Conservation (phyloP, 1,140 invertebrate species). For the Drosophila novamexicana region DNA sequence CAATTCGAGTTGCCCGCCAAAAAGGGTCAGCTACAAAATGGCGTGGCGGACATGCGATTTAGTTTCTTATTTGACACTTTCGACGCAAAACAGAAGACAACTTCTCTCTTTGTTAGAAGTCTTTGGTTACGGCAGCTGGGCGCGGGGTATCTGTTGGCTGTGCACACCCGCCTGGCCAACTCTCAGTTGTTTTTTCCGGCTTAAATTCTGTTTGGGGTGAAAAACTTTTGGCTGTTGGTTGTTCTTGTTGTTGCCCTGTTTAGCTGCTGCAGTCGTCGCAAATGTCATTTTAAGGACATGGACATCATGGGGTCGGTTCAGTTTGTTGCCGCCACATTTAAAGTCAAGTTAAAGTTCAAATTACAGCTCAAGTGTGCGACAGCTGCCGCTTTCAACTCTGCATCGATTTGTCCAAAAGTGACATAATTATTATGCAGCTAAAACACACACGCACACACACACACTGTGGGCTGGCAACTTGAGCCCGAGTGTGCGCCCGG, state of each 20-base stretch:
- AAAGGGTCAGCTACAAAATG: slow-evolving; percentile 46
- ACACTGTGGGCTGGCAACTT: slow-evolving; percentile 14
- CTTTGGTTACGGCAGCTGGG: too few relatives aligned
- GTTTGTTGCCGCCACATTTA: slow-evolving; percentile 54
- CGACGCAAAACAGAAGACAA: neutral
- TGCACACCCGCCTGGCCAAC: neutral
- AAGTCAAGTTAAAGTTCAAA: slow-evolving; percentile 82
- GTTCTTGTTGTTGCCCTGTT: slow-evolving; percentile 7
- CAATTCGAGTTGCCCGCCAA: slow-evolving; percentile 36
- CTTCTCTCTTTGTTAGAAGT: too few relatives aligned
- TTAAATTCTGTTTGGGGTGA: neutral
- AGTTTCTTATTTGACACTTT: slow-evolving; percentile 83
- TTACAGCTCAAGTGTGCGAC: slow-evolving; percentile 64
- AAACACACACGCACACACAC: slow-evolving; percentile 24
- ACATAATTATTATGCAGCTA: slow-evolving; percentile 77
- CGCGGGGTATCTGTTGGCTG: neutral
- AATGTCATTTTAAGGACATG: slow-evolving; percentile 80
- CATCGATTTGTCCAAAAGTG: slow-evolving; percentile 70
- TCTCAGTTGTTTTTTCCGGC: slow-evolving; percentile 14
- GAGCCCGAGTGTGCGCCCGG: slow-evolving; percentile 27
- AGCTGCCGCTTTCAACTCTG: slow-evolving; percentile 46
- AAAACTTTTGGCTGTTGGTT: neutral
- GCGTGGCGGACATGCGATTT: slow-evolving; percentile 71
- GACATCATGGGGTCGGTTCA: slow-evolving; percentile 64
- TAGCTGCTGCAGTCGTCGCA: slow-evolving; percentile 62